Base-by-base conservation (phyloP, 2,888 invertebrate species). In the Agrotis exclamationis region DNA sequence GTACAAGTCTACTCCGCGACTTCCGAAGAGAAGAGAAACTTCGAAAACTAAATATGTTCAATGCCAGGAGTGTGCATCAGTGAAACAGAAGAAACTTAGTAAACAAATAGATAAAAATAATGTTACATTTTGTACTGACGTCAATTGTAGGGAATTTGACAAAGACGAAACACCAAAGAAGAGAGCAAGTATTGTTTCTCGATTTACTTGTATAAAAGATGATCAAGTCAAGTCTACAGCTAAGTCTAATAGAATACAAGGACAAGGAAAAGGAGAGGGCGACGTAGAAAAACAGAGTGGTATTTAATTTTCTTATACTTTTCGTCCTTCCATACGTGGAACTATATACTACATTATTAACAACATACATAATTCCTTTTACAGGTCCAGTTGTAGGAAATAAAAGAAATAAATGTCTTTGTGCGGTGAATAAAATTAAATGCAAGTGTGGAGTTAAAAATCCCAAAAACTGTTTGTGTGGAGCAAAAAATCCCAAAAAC, bases 81-180 rank as follows among this genome's bases (percentile, higher is more conserved):
- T 13, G 16, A 39, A 59, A 44, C 39, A 51, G 14, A 64, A 79
- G 59, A 48, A 63, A n/a, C 18, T 20, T 56, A n/a, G 28, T 22
- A 66, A 54, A 64, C 22, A 54, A n/a, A 59, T 39, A 14, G 48
- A 72, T 24, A 74, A 51, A 33, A 60, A 56, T 44, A 80, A 58
- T 56, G 68, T 80, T 47, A 63, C 54, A 56, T 80, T 80, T 73
- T 71, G 70, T 39, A 63, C 53, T 33, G 66, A 66, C 20, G 63
- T 74, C 18, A 54, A 67, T 57, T 63, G 58, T 44, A 53, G 74
- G 16, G 63, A 66, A 57, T 80, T 63, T 63, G 47, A 20, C 33
- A 57, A 68, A 44, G 60, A 62, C 13, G 33, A 18, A 16, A 18
- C 5, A 6, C 11, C n/a, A 57, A 24, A 57, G 2, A n/a, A 44